Percentiles rank a stretch among this genome's conserved stretches.
Conservation (phyloP, 2,888 invertebrate species). For the Pilophorus perplexus region DNA sequence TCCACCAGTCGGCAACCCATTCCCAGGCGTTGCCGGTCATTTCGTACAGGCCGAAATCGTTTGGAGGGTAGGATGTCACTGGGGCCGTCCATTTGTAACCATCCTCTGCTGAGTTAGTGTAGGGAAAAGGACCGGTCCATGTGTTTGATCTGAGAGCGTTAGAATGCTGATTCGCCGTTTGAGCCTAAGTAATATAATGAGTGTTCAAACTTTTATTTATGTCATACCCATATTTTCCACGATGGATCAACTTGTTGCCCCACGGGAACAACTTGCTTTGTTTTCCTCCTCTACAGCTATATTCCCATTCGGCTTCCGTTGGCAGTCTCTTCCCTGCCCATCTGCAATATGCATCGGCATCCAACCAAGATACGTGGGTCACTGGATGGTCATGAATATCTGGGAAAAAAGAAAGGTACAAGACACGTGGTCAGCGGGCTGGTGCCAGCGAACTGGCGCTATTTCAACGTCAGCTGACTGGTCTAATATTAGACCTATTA, state of each 20-base stretch:
- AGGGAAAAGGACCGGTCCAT: conserved; percentile 86
- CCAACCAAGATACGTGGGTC: conserved; percentile 90
- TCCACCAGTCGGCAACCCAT: conserved; percentile 86
- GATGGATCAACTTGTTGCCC: conserved; percentile 84
- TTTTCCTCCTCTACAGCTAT: conserved; percentile 78
- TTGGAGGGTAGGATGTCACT: conserved; percentile 71
- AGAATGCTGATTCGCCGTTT: too few species aligned
- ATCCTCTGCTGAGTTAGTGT: conserved; percentile 74
- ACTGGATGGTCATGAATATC: conserved; percentile 73
- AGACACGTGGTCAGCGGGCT: too few species aligned
- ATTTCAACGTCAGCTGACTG: too few species aligned
- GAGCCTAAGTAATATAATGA: too few species aligned
- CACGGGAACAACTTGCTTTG: conserved; percentile 77
- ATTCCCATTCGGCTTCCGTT: conserved; percentile 93
- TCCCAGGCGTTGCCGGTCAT: conserved; percentile 98
- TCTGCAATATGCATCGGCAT: conserved; percentile 78
- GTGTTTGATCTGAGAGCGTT: conserved; percentile 87
- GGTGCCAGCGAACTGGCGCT: too few species aligned
- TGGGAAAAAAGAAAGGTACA: too few species aligned
- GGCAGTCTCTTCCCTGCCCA: conserved; percentile 82
- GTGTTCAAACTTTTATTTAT: too few species aligned
- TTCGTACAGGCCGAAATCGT: conserved; percentile 79
- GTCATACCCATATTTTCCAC: conserved; percentile 72
- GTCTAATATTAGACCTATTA: too few species aligned
- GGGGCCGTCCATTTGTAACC: conserved; percentile 81